Conservation (phyloP, 2,113 vertebrate species). For the Rhabdornis inornatus region DNA sequence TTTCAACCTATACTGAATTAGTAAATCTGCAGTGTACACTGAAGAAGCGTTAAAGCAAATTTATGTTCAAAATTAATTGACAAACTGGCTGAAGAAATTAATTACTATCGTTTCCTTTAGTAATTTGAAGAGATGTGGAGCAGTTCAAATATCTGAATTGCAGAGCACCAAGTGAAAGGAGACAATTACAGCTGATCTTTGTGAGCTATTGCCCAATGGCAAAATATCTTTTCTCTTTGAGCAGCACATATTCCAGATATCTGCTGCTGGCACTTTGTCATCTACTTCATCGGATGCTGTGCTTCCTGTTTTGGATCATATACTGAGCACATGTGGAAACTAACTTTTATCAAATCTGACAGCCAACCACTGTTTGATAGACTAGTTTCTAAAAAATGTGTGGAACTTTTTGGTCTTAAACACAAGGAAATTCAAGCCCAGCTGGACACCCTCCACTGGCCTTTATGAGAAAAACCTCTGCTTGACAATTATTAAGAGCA, state of each 20-base stretch:
- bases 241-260: slow-evolving; percentile 51
- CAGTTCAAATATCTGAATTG: slow-evolving; percentile 27
- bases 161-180: slow-evolving; percentile 1
- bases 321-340: slow-evolving; percentile 5
- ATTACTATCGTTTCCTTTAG: slow-evolving; percentile 21
- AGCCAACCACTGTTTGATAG: not conserved
- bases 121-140: slow-evolving; percentile 3
- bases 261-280: slow-evolving; percentile 34
- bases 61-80: not conserved
- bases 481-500: not conserved
- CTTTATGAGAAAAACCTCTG: not conserved
- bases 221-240: slow-evolving; percentile 47
- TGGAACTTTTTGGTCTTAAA: slow-evolving; percentile 6
- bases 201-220: slow-evolving; percentile 7
- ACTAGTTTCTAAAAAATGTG: slow-evolving; percentile 12
- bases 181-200: slow-evolving; percentile 16
- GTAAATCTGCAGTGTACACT: not conserved
- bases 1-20: not conserved
- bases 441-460: not conserved
- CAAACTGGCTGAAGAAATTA: slow-evolving; percentile 6
- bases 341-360: slow-evolving; percentile 47
- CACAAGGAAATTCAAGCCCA: not conserved
- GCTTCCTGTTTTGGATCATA: slow-evolving; percentile 47
- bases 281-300: slow-evolving; percentile 10
- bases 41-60: not conserved